Conservation (phyloP, 2,888 invertebrate species). For the Smittia aterrima region DNA sequence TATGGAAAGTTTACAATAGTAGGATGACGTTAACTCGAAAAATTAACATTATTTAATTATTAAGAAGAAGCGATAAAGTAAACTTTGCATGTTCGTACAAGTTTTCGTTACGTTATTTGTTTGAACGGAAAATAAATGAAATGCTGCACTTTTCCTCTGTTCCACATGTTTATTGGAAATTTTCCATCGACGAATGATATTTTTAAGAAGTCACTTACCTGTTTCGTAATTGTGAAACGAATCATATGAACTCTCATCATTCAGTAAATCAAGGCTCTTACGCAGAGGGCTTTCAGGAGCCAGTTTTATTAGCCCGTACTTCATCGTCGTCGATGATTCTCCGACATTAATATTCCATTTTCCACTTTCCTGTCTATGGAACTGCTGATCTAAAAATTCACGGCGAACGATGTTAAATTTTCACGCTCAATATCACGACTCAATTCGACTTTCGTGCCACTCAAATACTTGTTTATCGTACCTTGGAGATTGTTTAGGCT, state of each 20-base stretch:
- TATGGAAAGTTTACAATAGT: neutral
- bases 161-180: conserved; percentile 20
- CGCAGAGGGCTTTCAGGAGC: conserved; percentile 28
- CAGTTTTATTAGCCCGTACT: neutral
- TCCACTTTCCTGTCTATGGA: conserved; percentile 26
- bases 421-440: conserved; percentile 32
- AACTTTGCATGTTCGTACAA: conserved; percentile 35
- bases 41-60: conserved; percentile 2
- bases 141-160: neutral
- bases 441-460: neutral
- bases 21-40: neutral
- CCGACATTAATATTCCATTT: conserved; percentile 36
- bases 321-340: conserved; percentile 14
- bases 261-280: neutral
- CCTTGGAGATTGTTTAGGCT: conserved; percentile 25
- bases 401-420: conserved; percentile 26
- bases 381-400: conserved; percentile 36
- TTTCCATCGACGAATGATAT: too few relatives aligned
- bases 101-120: neutral
- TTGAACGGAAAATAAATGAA: neutral
- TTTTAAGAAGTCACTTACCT: conserved; percentile 44
- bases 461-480: conserved; percentile 11
- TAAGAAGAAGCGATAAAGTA: conserved; percentile 2
- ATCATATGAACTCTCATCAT: conserved; percentile 45
- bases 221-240: conserved; percentile 46